Conservation (phyloP, 2,113 vertebrate genomes). For the Ophthalmolycus amberensis region DNA sequence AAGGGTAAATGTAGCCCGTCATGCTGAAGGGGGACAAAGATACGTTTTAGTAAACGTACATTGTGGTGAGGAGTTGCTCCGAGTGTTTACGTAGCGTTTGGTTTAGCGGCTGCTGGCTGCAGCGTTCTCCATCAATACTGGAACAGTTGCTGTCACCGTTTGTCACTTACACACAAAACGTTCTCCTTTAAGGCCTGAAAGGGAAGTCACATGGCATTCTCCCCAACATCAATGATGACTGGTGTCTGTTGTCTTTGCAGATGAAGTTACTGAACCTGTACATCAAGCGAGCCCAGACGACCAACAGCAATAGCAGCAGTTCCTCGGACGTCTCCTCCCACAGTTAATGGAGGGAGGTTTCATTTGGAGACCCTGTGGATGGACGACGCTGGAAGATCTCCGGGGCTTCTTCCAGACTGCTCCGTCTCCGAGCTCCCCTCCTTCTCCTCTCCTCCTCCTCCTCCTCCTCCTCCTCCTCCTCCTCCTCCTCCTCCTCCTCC, state of each 20-base stretch:
- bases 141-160: not conserved
- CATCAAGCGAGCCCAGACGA: constrained; percentile 98
- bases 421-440: constrained; percentile 62
- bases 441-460: not conserved
- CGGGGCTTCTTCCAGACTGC: constrained; percentile 66
- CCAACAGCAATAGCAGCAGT: constrained; percentile 98
- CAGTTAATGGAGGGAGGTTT: constrained; percentile 86
- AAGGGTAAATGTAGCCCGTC: too few species aligned
- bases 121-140: not conserved
- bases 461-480: constrained; percentile 24
- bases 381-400: constrained; percentile 12
- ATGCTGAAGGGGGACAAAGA: too few species aligned
- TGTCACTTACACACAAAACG: too few species aligned
- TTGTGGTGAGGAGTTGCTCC: too few species aligned
- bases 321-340: constrained; percentile 97
- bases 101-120: too few species aligned
- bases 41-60: too few species aligned
- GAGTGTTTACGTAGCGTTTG: too few species aligned
- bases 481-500: not conserved
- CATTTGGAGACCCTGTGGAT: not conserved
- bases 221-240: not conserved
- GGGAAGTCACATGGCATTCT: not conserved
- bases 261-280: constrained; percentile 93
- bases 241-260: constrained; percentile 55
- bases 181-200: not conserved